Base-by-base conservation (phyloP, 2,113 vertebrate species). In the Syngnathus floridae region DNA sequence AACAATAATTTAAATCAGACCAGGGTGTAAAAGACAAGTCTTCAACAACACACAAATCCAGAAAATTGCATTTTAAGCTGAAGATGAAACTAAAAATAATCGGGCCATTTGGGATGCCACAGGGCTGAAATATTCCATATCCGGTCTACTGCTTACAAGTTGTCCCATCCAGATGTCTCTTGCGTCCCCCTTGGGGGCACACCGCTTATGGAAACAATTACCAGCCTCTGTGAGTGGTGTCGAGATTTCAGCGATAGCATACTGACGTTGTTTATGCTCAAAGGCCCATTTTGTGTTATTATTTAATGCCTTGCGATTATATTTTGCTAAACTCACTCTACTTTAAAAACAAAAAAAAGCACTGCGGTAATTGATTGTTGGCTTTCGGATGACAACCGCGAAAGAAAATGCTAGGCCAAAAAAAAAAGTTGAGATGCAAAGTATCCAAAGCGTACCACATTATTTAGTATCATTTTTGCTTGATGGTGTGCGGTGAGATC, bases 151-250 rank as follows among this genome's bases (percentile, higher is more conserved):
- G 4, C 36, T 72, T 61, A 40, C 66, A 74, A 65, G 69, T 72
- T 73, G 75, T 76, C 69, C 73, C 60, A 74, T 72, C 78, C 82
- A 85, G 78, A 86, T 82, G 87, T 82, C 73, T 76, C 65, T 69
- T 62, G 46, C 67, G 65, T 64, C 73, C 75, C 77, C 72, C 60
- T 31, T 70, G 61, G 76, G 80, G 66, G 38, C 59, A 71, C 67
- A 68, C 71, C 80, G 60, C 74, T 77, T 79, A 74, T 74, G 65
- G 79, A 78, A 86, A 82, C 72, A 64, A 74, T 78, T 78, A 75
- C 65, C 72, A 78, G 64, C 43, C 60, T 66, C 68, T 58, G 73
- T 64, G 54, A 71, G 78, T 64, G 60, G 69, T 76, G 70, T 69
- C 7, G 35, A 66, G 61, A 79, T 79, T 75, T 82, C 64, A 72